These are phyloP conservation scores for Chaitophorus viminalis DNA, from an alignment of 2,888 invertebrate species.

Conservation along the genomic window DNA sequence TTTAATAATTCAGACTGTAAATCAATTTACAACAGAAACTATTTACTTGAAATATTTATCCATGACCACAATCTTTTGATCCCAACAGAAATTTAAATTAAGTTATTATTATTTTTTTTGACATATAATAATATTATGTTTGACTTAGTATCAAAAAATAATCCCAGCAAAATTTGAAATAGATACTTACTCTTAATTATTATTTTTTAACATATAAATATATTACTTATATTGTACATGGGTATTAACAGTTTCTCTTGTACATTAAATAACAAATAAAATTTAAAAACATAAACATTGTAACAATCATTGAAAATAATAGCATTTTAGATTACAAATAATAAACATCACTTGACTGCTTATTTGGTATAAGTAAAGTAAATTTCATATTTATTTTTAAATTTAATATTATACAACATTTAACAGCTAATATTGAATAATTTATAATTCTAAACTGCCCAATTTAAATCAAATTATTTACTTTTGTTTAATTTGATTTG, in stretches of 20 bases:
- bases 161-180: too few species aligned
- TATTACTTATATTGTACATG: not conserved
- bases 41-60: not conserved
- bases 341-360: not conserved
- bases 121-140: too few species aligned
- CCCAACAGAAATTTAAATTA: not conserved
- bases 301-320: conserved; percentile 26
- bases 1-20: not conserved
- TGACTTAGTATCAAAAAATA: too few species aligned
- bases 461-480: too few species aligned
- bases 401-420: not conserved
- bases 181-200: too few species aligned
- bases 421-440: not conserved
- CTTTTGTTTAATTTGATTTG: too few species aligned
- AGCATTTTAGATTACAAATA: conserved; percentile 3
- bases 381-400: too few species aligned
- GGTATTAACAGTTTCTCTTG: not conserved
- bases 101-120: too few species aligned
- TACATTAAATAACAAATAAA: conserved; percentile 23
- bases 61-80: not conserved
- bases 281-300: not conserved
- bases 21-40: not conserved
- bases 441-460: too few species aligned
- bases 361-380: conserved; percentile 17
- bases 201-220: too few species aligned